These are phyloP conservation scores for Bovichtus diacanthus DNA, from an alignment of 2,797 vertebrate species.

Conservation along the genomic window DNA sequence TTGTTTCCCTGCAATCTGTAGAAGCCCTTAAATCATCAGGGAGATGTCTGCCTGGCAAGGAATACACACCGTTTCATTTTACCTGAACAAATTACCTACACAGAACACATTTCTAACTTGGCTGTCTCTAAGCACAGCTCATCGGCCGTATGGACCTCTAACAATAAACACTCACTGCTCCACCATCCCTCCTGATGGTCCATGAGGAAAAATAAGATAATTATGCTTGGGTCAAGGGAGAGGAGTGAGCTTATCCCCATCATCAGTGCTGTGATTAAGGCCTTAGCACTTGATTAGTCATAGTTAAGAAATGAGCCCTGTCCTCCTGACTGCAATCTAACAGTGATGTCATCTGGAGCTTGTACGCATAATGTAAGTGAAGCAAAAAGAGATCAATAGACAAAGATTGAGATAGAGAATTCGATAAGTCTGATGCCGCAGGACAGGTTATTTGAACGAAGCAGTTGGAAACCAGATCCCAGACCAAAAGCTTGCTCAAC, in stretches of 20 bases:
- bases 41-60: conserved; percentile 43
- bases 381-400: conserved; percentile 39
- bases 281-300: conserved; percentile 69
- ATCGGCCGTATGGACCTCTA: conserved; percentile 31
- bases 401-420: conserved; percentile 23
- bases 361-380: conserved; percentile 27
- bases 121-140: conserved; percentile 22
- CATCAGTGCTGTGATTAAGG: conserved; percentile 51
- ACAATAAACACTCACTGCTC: conserved; percentile 38
- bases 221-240: conserved; percentile 48
- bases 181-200: conserved; percentile 32
- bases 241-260: conserved; percentile 44
- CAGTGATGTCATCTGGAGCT: conserved; percentile 64
- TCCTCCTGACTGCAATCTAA: conserved; percentile 43
- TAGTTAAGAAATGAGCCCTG: conserved; percentile 62
- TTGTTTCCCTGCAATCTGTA: conserved; percentile 47
- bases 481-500: neutral
- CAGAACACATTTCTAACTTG: conserved; percentile 37
- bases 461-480: conserved; percentile 37
- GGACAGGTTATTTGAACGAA: conserved; percentile 8
- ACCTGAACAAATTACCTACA: conserved; percentile 48
- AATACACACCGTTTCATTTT: conserved; percentile 42
- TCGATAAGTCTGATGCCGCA: conserved; percentile 18
- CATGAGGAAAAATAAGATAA: conserved; percentile 35
- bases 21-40: conserved; percentile 29